phyloP scores from a whole-genome alignment of 2,888 invertebrate genomes.

The Strigamia transsilvanica region DNA sequence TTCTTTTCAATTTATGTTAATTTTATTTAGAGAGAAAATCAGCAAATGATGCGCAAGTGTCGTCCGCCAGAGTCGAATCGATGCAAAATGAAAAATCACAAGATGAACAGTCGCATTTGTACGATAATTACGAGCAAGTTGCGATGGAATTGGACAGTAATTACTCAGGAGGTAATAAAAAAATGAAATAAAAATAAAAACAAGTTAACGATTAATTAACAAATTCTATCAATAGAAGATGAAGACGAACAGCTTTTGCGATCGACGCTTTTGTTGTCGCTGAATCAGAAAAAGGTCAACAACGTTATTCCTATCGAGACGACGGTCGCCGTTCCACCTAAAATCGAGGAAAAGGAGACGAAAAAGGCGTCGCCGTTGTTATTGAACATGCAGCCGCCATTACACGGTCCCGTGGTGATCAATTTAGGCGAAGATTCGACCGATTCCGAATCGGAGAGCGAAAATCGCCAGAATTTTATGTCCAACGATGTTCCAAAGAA shows the following conservation, averaged over 20 bases:
- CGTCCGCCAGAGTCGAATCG: neutral
- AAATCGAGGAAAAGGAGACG: neutral
- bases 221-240: neutral
- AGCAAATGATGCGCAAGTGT: neutral
- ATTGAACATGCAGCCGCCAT: slow-evolving; percentile 50
- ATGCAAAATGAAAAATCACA: neutral
- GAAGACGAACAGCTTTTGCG: slow-evolving; percentile 33
- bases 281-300: slow-evolving; percentile 6
- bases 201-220: neutral
- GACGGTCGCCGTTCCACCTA: neutral
- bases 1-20: neutral
- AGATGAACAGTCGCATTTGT: neutral
- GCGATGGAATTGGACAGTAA: slow-evolving; percentile 56
- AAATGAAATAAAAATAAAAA: neutral
- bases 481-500: neutral
- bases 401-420: slow-evolving; percentile 55
- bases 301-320: neutral
- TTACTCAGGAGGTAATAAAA: neutral
- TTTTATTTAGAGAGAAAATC: neutral
- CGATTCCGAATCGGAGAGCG: slow-evolving; percentile 54
- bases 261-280: neutral
- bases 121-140: slow-evolving; percentile 56
- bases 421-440: slow-evolving; percentile 55
- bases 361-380: neutral
- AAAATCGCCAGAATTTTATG: neutral